Percentiles rank a stretch among this genome's conserved stretches.
Conservation (phyloP, 2,888 invertebrate genomes). For the Eristalis intricaria region DNA sequence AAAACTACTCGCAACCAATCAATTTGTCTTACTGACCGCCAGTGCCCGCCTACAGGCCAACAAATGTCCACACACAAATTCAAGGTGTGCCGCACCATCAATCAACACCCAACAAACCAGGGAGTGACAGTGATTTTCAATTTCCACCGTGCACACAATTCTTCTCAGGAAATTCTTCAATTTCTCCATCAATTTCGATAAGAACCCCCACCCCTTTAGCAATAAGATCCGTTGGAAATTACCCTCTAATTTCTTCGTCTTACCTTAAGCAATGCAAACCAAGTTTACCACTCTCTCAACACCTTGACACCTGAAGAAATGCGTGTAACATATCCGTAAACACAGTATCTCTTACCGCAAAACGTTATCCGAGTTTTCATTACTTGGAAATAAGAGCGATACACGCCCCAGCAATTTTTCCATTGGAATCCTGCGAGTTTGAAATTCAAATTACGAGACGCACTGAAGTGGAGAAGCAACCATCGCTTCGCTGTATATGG, state of each 20-base stretch:
- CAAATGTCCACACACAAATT: constrained; percentile 39
- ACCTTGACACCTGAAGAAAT: constrained; percentile 57
- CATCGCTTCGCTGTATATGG: not conserved
- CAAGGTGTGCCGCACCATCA: constrained; percentile 48
- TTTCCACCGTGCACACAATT: constrained; percentile 2
- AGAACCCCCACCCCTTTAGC: not conserved
- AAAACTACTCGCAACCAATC: constrained; percentile 52
- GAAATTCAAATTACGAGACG: constrained; percentile 70
- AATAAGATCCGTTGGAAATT: constrained; percentile 34
- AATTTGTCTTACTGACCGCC: constrained; percentile 44
- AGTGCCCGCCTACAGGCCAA: not conserved
- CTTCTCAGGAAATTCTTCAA: constrained; percentile 34
- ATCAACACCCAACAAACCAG: constrained; percentile 44
- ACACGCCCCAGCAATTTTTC: constrained; percentile 44
- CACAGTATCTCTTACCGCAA: constrained; percentile 29
- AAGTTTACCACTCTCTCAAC: constrained; percentile 56
- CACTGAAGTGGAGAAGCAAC: constrained; percentile 45
- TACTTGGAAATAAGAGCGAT: constrained; percentile 33
- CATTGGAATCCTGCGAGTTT: constrained; percentile 62
- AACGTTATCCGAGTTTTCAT: constrained; percentile 41
- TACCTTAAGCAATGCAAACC: constrained; percentile 43
- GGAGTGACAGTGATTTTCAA: constrained; percentile 67
- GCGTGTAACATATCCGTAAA: constrained; percentile 54
- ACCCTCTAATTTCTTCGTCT: constrained; percentile 52
- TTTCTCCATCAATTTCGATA: constrained; percentile 56